Percentiles rank a stretch among this genome's conserved stretches.
Evolutionary conservation across 2,797 vertebrate species (phyloP).

Genomic region (Poeciliopsis paucimaculata): DNA sequence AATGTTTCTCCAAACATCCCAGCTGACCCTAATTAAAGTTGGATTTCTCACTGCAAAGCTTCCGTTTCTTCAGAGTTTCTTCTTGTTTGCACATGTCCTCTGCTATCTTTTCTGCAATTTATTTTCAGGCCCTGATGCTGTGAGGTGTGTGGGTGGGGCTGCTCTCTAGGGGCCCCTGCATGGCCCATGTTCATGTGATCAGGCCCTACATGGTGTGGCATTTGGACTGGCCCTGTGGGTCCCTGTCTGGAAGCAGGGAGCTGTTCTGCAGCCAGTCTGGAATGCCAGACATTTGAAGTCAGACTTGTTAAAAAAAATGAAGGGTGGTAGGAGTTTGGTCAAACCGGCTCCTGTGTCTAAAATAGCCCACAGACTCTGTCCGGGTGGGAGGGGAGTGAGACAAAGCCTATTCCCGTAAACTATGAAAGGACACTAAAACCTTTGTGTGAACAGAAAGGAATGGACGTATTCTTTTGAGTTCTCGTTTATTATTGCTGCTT

Average conservation of each 20-base stretch:
- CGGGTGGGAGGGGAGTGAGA: slow-evolving; percentile 58
- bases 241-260: slow-evolving; percentile 73
- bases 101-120: slow-evolving; percentile 69
- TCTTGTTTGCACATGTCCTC: slow-evolving; percentile 58
- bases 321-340: slow-evolving; percentile 80
- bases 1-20: slow-evolving; percentile 42
- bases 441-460: slow-evolving; percentile 46
- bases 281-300: slow-evolving; percentile 87
- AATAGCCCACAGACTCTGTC: slow-evolving; percentile 72
- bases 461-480: slow-evolving; percentile 6
- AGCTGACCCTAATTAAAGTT: slow-evolving; percentile 57
- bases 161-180: slow-evolving; percentile 60
- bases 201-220: slow-evolving; percentile 85
- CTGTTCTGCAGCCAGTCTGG: slow-evolving; percentile 81
- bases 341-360: slow-evolving; percentile 73
- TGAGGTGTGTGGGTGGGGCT: slow-evolving; percentile 64
- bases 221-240: slow-evolving; percentile 77
- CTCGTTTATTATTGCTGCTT: neutral
- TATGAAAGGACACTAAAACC: slow-evolving; percentile 51
- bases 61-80: slow-evolving; percentile 29
- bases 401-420: slow-evolving; percentile 69
- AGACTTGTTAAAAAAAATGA: slow-evolving; percentile 79
- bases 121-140: slow-evolving; percentile 73
- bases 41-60: slow-evolving; percentile 44
- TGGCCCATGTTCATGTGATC: slow-evolving; percentile 79